Percentiles rank a stretch among this genome's conserved stretches.
Conservation (phyloP, 1,140 invertebrate genomes). For the Tribolium madens region DNA sequence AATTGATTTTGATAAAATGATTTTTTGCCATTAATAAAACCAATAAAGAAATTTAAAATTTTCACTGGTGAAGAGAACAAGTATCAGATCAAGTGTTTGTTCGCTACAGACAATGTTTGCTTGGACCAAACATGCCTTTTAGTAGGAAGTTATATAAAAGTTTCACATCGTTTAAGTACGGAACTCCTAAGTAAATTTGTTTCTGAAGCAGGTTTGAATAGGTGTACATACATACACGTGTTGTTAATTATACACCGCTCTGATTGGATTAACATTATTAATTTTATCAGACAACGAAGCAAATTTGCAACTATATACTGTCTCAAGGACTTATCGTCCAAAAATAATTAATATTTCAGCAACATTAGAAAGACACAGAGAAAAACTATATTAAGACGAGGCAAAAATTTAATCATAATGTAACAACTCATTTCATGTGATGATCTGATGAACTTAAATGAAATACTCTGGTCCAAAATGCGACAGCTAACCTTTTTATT, state of each 20-base stretch:
- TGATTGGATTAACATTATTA: not conserved
- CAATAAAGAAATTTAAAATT: constrained; percentile 20
- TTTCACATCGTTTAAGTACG: constrained; percentile 34
- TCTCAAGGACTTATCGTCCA: not conserved
- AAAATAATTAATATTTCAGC: too few relatives aligned
- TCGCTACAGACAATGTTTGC: constrained; percentile 31
- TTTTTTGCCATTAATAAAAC: not conserved
- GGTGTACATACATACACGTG: not conserved
- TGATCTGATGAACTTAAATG: too few relatives aligned
- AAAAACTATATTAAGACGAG: too few relatives aligned
- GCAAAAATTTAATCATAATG: too few relatives aligned
- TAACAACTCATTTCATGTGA: too few relatives aligned
- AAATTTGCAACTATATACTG: not conserved
- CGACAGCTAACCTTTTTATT: not conserved
- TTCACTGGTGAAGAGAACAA: not conserved
- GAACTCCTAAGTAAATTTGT: constrained; percentile 37
- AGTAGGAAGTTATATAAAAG: constrained; percentile 36
- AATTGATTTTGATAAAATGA: not conserved
- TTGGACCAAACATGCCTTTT: constrained; percentile 26
- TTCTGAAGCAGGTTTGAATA: constrained; percentile 3
- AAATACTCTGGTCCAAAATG: too few relatives aligned
- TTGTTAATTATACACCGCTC: not conserved
- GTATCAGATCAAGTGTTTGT: constrained; percentile 22
- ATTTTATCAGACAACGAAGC: not conserved
- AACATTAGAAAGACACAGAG: too few relatives aligned